Percentiles rank a stretch among this genome's conserved stretches.
Evolutionary conservation across 2,797 vertebrate genomes (phyloP).

Genomic region (Cossypha heuglini): DNA sequence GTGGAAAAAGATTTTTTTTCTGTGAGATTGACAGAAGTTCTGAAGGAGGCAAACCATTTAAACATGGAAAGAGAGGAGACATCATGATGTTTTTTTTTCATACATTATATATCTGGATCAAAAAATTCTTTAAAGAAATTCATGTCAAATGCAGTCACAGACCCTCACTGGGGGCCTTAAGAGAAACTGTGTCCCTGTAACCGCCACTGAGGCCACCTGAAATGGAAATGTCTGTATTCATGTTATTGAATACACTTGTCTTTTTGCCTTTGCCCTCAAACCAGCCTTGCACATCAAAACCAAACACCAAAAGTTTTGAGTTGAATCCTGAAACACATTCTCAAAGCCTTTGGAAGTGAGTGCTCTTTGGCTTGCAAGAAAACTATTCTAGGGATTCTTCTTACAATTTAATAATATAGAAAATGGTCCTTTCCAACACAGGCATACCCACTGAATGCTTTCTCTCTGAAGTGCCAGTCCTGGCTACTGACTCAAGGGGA

Average conservation of each 20-base stretch:
- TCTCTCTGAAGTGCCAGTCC: not conserved
- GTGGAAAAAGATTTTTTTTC: not conserved
- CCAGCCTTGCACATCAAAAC: not conserved
- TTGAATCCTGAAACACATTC: not conserved
- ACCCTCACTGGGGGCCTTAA: not conserved
- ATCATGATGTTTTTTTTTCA: not conserved
- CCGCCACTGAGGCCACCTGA: not conserved
- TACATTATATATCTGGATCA: not conserved
- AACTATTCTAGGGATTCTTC: not conserved
- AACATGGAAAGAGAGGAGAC: not conserved
- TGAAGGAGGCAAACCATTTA: not conserved
- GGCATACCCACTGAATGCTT: fast-evolving
- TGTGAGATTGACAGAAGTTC: not conserved
- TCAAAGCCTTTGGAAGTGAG: not conserved
- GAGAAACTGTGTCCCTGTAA: not conserved
- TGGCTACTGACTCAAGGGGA: not conserved
- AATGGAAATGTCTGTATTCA: not conserved
- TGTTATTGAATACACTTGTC: not conserved
- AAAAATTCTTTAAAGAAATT: not conserved
- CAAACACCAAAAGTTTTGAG: not conserved
- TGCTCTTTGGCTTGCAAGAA: not conserved
- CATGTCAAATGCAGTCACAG: not conserved
- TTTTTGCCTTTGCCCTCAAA: not conserved
- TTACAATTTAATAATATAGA: not conserved
- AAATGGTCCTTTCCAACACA: not conserved